Percentiles rank a stretch among this genome's conserved stretches.
phyloP scores from a whole-genome alignment of 2,888 invertebrate species.

The Loripinus fragilis region DNA sequence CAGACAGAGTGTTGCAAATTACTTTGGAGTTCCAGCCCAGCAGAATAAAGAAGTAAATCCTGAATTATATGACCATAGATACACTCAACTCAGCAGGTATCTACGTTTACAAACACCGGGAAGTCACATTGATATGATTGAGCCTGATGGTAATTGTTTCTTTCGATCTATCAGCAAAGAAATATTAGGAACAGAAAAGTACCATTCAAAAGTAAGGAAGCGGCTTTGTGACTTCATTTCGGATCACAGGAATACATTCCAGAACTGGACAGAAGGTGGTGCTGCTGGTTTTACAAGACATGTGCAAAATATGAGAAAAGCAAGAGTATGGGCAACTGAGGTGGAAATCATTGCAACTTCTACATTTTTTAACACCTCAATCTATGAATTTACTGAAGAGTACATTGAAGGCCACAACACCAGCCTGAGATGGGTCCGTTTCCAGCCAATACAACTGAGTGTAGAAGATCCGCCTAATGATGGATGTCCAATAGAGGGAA shows the following conservation, averaged over 20 bases:
- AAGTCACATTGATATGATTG: not conserved
- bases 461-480: not conserved
- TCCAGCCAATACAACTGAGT: not conserved
- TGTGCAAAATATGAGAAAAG: not conserved
- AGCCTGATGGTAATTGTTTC: constrained; percentile 1
- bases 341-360: not conserved
- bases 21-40: too few species aligned
- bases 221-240: not conserved
- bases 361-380: too few species aligned
- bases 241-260: not conserved
- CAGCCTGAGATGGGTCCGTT: too few species aligned
- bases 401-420: too few species aligned
- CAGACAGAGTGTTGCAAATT: too few species aligned
- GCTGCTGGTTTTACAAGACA: too few species aligned
- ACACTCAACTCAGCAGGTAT: too few species aligned
- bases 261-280: too few species aligned
- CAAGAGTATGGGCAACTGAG: not conserved
- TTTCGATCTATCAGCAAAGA: not conserved
- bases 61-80: too few species aligned
- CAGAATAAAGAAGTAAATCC: too few species aligned
- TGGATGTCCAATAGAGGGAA: not conserved
- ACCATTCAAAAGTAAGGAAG: not conserved
- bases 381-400: not conserved
- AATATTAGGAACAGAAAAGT: constrained; percentile 2
- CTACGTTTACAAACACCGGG: too few species aligned